Evolutionary conservation across 2,888 invertebrate species (phyloP), one percentile per base, ranked within the genome.

Genomic region (Rotaria magnacalcarata): DNA sequence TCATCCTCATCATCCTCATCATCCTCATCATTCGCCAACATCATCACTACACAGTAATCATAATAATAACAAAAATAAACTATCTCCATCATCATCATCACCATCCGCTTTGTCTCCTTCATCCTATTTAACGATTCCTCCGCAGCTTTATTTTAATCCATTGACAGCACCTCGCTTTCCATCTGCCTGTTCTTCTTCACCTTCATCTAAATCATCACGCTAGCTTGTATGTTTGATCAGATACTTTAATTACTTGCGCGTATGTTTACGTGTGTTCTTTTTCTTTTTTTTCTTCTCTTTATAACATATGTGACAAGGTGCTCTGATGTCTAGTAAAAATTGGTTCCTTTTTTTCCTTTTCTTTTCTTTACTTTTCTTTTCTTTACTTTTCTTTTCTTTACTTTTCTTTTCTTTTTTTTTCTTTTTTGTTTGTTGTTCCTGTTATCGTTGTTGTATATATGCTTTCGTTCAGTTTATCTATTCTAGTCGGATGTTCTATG

Each of bases 401-500:
- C n/a, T 34, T 60, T 27, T 56, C 24, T 56, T 34, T 34, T 2
- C 34, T 34, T 34, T 34, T 2, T 2, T 34, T 34, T 34, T 34
- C 21, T 54, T 56, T 27, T 60, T 27, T 27, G 27, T 34, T 67
- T 67, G 34, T 67, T 19, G 27, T 67, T 67, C 19, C 34, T 67
- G 67, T 67, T 67, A 67, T 67, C 34, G 67, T 67, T 67, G 43
- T 80, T 47, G 47, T 80, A 80, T 80, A 47, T 80, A 47, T 47
- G 24, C 80, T 43, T 80, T 47, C 21, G 80, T 47, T 80, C 80
- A 80, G 80, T 80, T 80, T 47, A 80, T 80, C 80, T 47, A 80
- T 80, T 80, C 80, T 80, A 80, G 80, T 80, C 80, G 80, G n/a
- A 80, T 80, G 47, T 47, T 80, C 47, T 80, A 47, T 80, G 47